Conservation (phyloP, 64 coral and sea anemone species). For the Montipora foliosa region DNA sequence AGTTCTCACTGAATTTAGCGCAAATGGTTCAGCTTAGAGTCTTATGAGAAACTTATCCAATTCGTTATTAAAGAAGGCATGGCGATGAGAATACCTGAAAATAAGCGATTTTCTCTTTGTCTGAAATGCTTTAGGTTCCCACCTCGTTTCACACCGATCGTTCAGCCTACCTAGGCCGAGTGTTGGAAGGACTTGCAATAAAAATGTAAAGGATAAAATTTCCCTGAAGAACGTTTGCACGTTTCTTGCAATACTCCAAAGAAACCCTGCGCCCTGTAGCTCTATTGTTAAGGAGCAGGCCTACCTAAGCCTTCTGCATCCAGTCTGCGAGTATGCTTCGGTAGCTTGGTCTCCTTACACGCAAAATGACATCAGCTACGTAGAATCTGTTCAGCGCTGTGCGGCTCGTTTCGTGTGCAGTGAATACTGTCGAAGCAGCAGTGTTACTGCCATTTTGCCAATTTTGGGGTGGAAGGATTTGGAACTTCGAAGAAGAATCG, state of each 20-base stretch:
- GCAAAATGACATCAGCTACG: conserved; percentile 16
- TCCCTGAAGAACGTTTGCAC: neutral
- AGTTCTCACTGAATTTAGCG: too few relatives aligned
- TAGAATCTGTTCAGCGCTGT: neutral
- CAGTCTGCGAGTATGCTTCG: conserved; percentile 12
- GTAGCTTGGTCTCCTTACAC: conserved; percentile 20
- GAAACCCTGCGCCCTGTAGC: conserved; percentile 2
- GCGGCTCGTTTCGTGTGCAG: neutral
- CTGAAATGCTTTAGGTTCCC: too few relatives aligned
- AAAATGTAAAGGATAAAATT: too few relatives aligned
- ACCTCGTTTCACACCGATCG: too few relatives aligned
- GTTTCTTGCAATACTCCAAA: conserved; percentile 13
- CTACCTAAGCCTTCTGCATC: neutral
- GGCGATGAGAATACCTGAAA: too few relatives aligned
- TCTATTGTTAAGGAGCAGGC: conserved; percentile 11
- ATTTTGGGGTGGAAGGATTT: neutral
- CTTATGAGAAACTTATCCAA: too few relatives aligned
- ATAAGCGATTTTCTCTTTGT: too few relatives aligned
- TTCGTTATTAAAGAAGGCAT: too few relatives aligned
- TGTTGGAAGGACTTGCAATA: too few relatives aligned
- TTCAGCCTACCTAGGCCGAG: too few relatives aligned
- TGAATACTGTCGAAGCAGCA: conserved; percentile 2
- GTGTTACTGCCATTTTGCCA: neutral
- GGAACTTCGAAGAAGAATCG: neutral
- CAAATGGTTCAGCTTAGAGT: too few relatives aligned